phyloP scores from a whole-genome alignment of 2,888 invertebrate species.

The Cheilosia scutellata region DNA sequence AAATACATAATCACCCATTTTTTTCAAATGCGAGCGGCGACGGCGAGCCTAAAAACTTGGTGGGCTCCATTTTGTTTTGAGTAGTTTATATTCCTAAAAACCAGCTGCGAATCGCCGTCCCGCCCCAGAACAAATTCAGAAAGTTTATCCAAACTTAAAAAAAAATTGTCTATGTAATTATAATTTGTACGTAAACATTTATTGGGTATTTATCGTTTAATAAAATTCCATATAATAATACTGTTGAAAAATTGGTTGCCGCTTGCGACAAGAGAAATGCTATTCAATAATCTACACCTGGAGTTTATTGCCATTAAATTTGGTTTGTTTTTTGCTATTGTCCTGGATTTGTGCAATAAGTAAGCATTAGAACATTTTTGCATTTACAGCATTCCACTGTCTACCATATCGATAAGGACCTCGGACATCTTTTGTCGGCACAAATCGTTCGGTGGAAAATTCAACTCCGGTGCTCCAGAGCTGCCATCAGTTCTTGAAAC shows the following conservation, averaged over 20 bases:
- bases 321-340: slow-evolving; percentile 26
- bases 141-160: too few relatives aligned
- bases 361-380: slow-evolving; percentile 14
- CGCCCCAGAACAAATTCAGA: too few relatives aligned
- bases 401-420: slow-evolving; percentile 88
- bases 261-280: slow-evolving; percentile 10
- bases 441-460: slow-evolving; percentile 86
- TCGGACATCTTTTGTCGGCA: slow-evolving; percentile 89
- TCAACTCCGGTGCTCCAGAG: slow-evolving; percentile 81
- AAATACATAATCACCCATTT: too few relatives aligned
- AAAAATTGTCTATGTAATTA: neutral
- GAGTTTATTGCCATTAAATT: neutral
- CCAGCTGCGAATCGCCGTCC: too few relatives aligned
- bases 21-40: too few relatives aligned
- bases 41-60: too few relatives aligned
- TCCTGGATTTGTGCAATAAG: slow-evolving; percentile 41
- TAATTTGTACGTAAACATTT: slow-evolving; percentile 33
- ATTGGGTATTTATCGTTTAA: slow-evolving; percentile 16
- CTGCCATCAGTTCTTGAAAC: slow-evolving; percentile 80
- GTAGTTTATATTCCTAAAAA: too few relatives aligned
- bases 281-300: neutral
- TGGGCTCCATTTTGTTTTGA: too few relatives aligned
- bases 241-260: slow-evolving; percentile 26
- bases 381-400: slow-evolving; percentile 86
- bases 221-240: slow-evolving; percentile 45